Conservation (phyloP, 2,797 vertebrate species). For the Anas capensis region DNA sequence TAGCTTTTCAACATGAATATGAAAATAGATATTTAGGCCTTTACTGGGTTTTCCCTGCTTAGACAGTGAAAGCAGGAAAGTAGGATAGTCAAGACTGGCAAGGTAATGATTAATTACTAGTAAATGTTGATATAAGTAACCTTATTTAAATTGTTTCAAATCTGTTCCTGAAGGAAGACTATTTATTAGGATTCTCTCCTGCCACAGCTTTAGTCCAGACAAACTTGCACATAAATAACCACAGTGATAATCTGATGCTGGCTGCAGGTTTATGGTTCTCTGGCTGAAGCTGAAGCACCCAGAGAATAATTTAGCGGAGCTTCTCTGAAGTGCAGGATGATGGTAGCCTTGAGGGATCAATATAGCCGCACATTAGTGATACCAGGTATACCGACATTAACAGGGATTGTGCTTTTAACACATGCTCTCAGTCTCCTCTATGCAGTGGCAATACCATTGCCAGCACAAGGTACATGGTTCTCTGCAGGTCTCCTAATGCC, state of each 20-base stretch:
- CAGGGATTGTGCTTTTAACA: background rate
- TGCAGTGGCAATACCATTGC: fast-evolving
- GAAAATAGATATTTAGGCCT: background rate
- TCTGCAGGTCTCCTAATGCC: background rate
- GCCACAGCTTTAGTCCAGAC: background rate
- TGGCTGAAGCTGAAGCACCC: background rate
- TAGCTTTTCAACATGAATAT: background rate
- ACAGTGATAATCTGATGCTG: background rate
- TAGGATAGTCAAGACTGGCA: background rate
- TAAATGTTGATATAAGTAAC: background rate
- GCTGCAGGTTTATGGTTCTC: background rate
- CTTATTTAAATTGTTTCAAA: background rate
- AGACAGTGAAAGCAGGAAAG: background rate
- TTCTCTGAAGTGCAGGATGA: background rate
- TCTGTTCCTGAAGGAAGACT: background rate
- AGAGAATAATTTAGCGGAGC: background rate
- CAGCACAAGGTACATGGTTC: background rate
- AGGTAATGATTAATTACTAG: background rate
- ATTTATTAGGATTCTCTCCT: background rate
- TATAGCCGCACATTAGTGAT: background rate
- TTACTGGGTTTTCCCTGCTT: background rate
- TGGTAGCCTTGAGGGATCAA: background rate
- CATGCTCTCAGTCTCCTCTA: background rate
- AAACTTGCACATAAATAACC: background rate
- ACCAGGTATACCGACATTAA: background rate